A percentile compares a stretch with the other conserved stretches of the same genome.
phyloP scores from a whole-genome alignment of 2,888 invertebrate species.

The Pseudococcus jackbeardsleyi region DNA sequence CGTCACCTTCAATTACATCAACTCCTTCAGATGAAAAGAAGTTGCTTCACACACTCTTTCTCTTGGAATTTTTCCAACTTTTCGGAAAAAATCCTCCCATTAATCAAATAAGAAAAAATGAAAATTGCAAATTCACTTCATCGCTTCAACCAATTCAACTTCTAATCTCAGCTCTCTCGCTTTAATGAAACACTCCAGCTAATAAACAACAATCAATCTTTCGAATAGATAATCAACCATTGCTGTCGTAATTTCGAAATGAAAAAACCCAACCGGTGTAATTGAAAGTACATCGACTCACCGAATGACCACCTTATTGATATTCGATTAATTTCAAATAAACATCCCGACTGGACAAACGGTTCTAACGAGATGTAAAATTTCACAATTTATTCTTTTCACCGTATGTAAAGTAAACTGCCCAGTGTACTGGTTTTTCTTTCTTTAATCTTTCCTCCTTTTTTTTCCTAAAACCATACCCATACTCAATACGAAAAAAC shows the following conservation, averaged over 20 bases:
- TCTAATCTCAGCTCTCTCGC: not conserved
- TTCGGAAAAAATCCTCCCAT: not conserved
- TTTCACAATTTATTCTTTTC: conserved; percentile 27
- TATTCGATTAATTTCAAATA: conserved; percentile 39
- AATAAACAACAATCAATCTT: not conserved
- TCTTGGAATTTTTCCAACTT: not conserved
- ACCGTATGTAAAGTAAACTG: not conserved
- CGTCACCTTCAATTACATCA: not conserved
- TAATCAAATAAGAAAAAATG: not conserved
- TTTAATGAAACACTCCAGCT: not conserved
- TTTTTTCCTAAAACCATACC: not conserved
- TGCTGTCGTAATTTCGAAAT: not conserved
- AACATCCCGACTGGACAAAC: not conserved
- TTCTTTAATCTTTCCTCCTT: not conserved
- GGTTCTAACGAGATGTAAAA: not conserved
- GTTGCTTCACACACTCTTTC: not conserved
- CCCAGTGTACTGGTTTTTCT: not conserved
- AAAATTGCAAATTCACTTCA: not conserved
- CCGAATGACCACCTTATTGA: not conserved
- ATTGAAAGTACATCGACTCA: conserved; percentile 7
- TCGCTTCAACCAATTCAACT: not conserved
- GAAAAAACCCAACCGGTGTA: not conserved
- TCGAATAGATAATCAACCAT: not conserved
- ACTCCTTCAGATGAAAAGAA: not conserved
- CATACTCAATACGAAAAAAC: not conserved